These are phyloP conservation scores for Diadophis punctatus DNA, from an alignment of 2,113 vertebrate species.

Conservation along the genomic window DNA sequence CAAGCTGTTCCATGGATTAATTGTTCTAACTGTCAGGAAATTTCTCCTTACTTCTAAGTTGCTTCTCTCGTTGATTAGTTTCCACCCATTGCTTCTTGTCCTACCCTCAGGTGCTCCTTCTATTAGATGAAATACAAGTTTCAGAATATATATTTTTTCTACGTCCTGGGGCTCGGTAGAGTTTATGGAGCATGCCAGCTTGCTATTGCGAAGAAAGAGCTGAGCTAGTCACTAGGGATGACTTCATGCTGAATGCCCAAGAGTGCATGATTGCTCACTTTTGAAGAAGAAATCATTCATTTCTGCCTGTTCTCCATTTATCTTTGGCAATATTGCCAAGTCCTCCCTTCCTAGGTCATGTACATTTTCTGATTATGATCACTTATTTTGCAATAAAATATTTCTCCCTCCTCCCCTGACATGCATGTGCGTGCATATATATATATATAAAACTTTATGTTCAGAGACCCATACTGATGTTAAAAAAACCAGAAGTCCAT, in stretches of 20 bases:
- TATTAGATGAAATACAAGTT: neutral
- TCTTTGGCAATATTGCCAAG: conserved; percentile 47
- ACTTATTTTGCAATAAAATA: conserved; percentile 43
- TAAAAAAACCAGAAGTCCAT: conserved; percentile 67
- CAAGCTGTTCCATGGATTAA: too few relatives aligned
- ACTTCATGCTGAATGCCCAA: neutral
- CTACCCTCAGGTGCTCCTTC: too few relatives aligned
- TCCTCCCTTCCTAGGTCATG: conserved; percentile 42
- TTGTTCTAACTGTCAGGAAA: too few relatives aligned
- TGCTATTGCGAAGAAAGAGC: neutral
- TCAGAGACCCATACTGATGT: conserved; percentile 59
- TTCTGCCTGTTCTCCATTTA: conserved; percentile 38
- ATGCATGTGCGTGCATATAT: neutral
- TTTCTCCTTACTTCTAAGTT: too few relatives aligned
- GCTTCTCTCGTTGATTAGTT: too few relatives aligned
- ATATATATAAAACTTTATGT: too few relatives aligned
- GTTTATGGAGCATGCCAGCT: neutral
- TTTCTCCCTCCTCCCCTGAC: conserved; percentile 20
- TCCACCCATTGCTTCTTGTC: too few relatives aligned
- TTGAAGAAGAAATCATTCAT: conserved; percentile 45
- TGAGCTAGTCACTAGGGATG: neutral
- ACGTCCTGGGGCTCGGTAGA: neutral
- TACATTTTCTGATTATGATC: conserved; percentile 48
- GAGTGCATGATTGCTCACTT: neutral
- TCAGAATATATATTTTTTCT: neutral